phyloP scores from a whole-genome alignment of 2,797 vertebrate species.

The Mionectes olivaceus region DNA sequence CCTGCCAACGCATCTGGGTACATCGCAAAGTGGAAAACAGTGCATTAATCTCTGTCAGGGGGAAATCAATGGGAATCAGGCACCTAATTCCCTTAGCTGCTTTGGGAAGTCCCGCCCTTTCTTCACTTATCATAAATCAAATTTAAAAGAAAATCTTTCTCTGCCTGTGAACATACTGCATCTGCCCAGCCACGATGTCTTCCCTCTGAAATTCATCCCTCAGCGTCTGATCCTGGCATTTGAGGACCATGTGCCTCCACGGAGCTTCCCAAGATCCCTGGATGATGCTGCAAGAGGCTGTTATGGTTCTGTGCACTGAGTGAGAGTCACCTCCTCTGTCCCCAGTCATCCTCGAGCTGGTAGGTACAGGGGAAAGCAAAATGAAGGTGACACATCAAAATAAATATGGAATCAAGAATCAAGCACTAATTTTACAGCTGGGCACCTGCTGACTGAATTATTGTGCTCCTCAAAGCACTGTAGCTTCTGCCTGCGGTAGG shows the following conservation, averaged over 20 bases:
- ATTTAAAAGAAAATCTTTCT: slow-evolving; percentile 29
- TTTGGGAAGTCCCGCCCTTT: slow-evolving; percentile 53
- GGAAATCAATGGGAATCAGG: slow-evolving; percentile 65
- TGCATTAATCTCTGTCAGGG: slow-evolving; percentile 71
- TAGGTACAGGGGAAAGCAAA: not conserved
- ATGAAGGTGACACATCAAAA: not conserved
- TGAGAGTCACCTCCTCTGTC: not conserved
- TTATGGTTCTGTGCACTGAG: rapidly evolving
- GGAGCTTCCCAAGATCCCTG: not conserved
- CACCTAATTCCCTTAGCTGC: slow-evolving; percentile 69
- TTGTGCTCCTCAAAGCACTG: not conserved
- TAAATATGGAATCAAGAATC: not conserved
- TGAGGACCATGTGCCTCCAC: rapidly evolving
- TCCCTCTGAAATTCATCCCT: not conserved
- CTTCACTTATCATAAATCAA: slow-evolving; percentile 62
- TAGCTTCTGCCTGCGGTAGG: not conserved
- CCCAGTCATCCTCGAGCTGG: not conserved
- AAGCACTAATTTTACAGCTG: not conserved
- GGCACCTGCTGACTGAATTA: not conserved
- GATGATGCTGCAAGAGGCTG: not conserved
- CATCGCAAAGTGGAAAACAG: slow-evolving; percentile 32
- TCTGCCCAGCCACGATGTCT: not conserved
- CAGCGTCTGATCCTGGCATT: not conserved
- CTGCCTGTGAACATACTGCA: not conserved
- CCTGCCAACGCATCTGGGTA: slow-evolving; percentile 64